Conservation (phyloP, 2,888 invertebrate genomes). For the Ormyrus labotus region DNA sequence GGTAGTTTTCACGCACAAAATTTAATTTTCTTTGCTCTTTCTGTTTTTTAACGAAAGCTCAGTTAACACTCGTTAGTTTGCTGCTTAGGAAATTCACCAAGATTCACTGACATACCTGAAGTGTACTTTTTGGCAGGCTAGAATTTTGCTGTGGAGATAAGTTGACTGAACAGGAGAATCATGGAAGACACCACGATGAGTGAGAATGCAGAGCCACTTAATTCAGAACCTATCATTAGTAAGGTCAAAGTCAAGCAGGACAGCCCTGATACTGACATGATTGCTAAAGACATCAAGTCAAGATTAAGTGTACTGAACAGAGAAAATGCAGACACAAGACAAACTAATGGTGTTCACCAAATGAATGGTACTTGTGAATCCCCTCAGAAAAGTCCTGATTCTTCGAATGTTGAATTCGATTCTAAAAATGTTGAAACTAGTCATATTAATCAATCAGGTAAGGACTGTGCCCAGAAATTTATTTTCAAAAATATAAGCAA, state of each 20-base stretch:
- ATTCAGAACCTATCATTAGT: slow-evolving; percentile 38
- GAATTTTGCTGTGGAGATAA: neutral
- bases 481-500: neutral
- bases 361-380: slow-evolving; percentile 70
- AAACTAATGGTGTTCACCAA: slow-evolving; percentile 69
- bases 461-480: slow-evolving; percentile 26
- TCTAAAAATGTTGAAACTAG: slow-evolving; percentile 69
- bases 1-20: neutral
- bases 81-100: neutral
- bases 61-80: neutral
- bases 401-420: slow-evolving; percentile 60
- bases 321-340: slow-evolving; percentile 61
- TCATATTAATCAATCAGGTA: slow-evolving; percentile 72
- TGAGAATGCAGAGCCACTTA: slow-evolving; percentile 35
- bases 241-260: slow-evolving; percentile 53
- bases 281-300: slow-evolving; percentile 69
- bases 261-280: slow-evolving; percentile 61
- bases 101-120: neutral
- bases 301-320: slow-evolving; percentile 65
- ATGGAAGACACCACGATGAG: slow-evolving; percentile 41
- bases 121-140: neutral
- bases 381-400: slow-evolving; percentile 62
- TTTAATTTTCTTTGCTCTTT: slow-evolving; percentile 9
- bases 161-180: neutral
- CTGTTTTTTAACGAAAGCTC: slow-evolving; percentile 14